Evolutionary conservation across 37 sponge, comb jelly and placozoan species (phyloP).

Genomic region (Axinella damicornis): DNA sequence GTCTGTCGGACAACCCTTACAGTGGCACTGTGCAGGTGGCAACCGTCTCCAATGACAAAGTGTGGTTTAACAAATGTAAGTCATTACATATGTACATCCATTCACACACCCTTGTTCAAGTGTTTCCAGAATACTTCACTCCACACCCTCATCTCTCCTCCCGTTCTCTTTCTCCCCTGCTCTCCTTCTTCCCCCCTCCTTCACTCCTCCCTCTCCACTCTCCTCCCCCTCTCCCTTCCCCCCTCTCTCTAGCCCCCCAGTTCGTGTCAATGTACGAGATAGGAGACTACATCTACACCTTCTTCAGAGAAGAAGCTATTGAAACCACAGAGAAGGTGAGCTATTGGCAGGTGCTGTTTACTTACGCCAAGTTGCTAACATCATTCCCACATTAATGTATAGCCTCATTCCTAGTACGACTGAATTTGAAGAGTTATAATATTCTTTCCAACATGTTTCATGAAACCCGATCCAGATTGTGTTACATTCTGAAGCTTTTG

Average conservation of each 20-base stretch:
- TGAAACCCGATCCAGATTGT: too few species aligned
- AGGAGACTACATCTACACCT: slow-evolving; percentile 79
- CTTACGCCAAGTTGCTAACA: too few species aligned
- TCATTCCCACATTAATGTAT: too few species aligned
- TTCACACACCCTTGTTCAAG: not conserved
- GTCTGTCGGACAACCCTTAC: slow-evolving; percentile 12
- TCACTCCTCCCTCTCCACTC: not conserved
- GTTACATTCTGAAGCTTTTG: too few species aligned
- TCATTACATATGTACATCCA: not conserved
- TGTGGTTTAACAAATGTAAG: slow-evolving; percentile 37
- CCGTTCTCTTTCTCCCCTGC: slow-evolving; percentile 27
- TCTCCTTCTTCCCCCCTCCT: not conserved
- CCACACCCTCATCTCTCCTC: slow-evolving; percentile 7
- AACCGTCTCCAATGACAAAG: not conserved
- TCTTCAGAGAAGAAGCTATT: slow-evolving; percentile 78
- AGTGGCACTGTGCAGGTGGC: not conserved
- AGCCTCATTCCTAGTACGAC: too few species aligned
- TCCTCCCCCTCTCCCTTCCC: not conserved
- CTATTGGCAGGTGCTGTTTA: not conserved
- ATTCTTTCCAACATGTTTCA: too few species aligned
- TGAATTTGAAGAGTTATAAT: too few species aligned
- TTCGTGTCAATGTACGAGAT: slow-evolving; percentile 78
- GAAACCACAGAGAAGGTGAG: slow-evolving; percentile 51
- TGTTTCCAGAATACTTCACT: not conserved
- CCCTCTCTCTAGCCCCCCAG: slow-evolving; percentile 38